Evolutionary conservation across 2,797 vertebrate species (phyloP), one percentile per base, ranked within the genome.

Genomic region (Siniperca undulata): DNA sequence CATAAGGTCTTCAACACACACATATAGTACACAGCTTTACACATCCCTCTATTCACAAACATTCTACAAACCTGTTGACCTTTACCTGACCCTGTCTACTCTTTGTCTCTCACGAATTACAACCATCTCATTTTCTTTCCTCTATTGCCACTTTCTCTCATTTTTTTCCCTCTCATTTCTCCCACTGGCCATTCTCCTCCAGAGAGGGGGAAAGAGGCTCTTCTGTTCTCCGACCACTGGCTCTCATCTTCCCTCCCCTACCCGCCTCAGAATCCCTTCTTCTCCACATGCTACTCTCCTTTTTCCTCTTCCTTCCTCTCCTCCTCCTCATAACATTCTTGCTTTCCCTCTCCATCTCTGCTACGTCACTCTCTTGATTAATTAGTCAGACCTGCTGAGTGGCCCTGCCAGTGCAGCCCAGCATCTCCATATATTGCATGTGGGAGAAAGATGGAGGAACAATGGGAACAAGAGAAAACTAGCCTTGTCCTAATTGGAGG

Each of bases 321-420:
- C 24, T 65, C 61, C 30, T 34, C 60, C 34, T 56, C 50, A 3
- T 13, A 34, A 50, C 70, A 9, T 85, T 34, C 52, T 38, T 40
- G 19, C 50, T 46, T 36, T 70, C 34, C 5, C 52, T 65, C 42
- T 48, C 27, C 59, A 55, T 48, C 85, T 55, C 62, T 53, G 58
- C 80, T 36, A 44, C 68, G 86, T 86, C 68, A 74, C 40, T 78
- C 59, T 56, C 79, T 85, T 92, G 83, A 94, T 93, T 93, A 92
- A 94, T 94, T 92, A 93, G 84, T 59, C 84, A 53, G 87, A 82
- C 84, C 71, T 83, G 84, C 89, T 83, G 89, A 91, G 90, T 65
- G 85, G 77, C 72, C 66, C 80, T 72, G 79, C 55, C 67, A 66
- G 74, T 62, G 77, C 65, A 61, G 80, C 80, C 70, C 72, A 30